Evolutionary conservation across 1,140 invertebrate genomes (phyloP), one percentile per base, ranked within the genome.

Genomic region (Heliothis virescens): DNA sequence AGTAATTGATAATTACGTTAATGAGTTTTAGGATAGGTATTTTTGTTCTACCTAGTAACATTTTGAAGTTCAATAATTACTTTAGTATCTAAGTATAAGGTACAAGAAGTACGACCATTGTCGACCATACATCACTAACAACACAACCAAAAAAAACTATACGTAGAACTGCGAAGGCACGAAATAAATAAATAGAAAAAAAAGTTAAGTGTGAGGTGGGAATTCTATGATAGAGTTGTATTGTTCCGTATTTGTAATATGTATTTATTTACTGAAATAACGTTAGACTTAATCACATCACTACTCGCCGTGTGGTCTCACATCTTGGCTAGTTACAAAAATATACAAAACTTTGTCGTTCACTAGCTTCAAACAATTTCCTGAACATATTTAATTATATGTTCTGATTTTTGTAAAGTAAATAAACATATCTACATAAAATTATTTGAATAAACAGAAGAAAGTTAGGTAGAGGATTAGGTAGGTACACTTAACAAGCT

Each of bases 181-280:
- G 18, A 67, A 21, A n/a, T 48, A 47, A 0, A 3, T 12, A 63
- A 63, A 63, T 11, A 12, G 29, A 47, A 9, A 65, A 67, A 67
- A 48, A 16, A 67, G 41, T 16, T 7, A 48, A 21, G 63, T 48
- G 63, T 16, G 9, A 18, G n/a, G 48, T 34, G 41, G 41, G 41
- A 67, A 67, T 67, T 41, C 16, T 50, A 67, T 16, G 41, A 18
- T 48, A 12, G 16, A 48, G 16, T 67, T 48, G 16, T 67, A 16
- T 47, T 18, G 2, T 21, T 3, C n/a, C n/a, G 41, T 47, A 47
- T 67, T 48, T 48, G 41, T 18, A 18, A 3, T 67, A n/a, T n/a
- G n/a, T n/a, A n/a, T n/a, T n/a, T n/a, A 67, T 67, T 67, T 67
- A 65, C 62, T 67, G 41, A 16, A 67, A 48, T 16, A 65, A 48